These are phyloP conservation scores for Semnornis frantzii DNA, from an alignment of 2,113 vertebrate species.

Conservation along the genomic window DNA sequence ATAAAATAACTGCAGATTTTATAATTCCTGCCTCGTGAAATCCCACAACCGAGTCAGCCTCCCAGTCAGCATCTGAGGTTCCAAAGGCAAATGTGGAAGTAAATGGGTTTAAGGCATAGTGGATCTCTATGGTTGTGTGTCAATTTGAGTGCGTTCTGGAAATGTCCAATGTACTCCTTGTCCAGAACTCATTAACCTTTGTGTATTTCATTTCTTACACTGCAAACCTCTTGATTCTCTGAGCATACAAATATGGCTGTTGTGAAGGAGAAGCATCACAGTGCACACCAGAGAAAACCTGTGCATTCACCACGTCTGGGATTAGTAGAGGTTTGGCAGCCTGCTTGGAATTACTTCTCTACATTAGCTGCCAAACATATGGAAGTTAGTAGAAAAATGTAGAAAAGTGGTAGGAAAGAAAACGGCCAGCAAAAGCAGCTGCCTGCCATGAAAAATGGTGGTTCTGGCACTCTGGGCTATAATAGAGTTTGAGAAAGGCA, in stretches of 20 bases:
- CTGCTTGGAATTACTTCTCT: not conserved
- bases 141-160: not conserved
- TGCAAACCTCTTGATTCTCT: not conserved
- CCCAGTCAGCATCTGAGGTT: not conserved
- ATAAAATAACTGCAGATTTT: too few species aligned
- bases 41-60: too few species aligned
- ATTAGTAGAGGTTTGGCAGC: not conserved
- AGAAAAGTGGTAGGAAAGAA: not conserved
- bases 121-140: not conserved
- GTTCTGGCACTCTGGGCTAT: not conserved
- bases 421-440: constrained; percentile 4
- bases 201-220: not conserved
- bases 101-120: not conserved
- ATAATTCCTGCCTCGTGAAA: too few species aligned
- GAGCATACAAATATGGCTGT: not conserved
- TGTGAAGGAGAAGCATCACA: not conserved
- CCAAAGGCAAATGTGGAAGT: not conserved
- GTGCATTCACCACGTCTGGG: not conserved
- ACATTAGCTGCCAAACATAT: constrained; percentile 14
- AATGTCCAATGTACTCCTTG: not conserved
- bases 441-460: not conserved
- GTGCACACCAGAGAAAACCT: not conserved
- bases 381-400: not conserved
- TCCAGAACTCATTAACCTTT: not conserved
- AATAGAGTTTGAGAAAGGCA: constrained; percentile 2